A percentile compares a stretch with the other conserved stretches of the same genome.
Conservation (phyloP, 2,888 invertebrate species). For the Metallyticus violacea region DNA sequence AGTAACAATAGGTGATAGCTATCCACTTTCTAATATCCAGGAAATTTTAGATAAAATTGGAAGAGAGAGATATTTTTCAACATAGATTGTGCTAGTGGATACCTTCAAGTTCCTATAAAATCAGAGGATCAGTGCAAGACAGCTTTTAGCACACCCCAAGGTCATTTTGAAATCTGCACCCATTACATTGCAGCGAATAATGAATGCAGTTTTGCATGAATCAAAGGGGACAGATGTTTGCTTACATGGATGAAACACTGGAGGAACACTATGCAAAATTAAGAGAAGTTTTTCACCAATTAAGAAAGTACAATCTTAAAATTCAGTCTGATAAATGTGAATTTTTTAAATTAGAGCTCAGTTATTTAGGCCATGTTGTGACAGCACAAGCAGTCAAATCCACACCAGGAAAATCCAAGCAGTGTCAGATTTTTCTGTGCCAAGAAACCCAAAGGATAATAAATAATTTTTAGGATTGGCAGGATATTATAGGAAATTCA, state of each 20-base stretch:
- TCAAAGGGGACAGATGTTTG: conserved; percentile 36
- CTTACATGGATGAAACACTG: conserved; percentile 30
- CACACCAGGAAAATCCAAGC: too few relatives aligned
- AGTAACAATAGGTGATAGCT: too few relatives aligned
- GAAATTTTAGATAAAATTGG: too few relatives aligned
- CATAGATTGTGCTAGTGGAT: conserved; percentile 40
- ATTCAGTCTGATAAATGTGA: neutral
- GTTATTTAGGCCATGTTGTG: conserved; percentile 43
- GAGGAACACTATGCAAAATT: neutral
- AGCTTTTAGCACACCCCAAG: neutral
- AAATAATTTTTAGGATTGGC: too few relatives aligned
- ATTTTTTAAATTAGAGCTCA: conserved; percentile 28
- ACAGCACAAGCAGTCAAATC: neutral
- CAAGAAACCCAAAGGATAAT: neutral
- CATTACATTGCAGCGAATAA: conserved; percentile 41
- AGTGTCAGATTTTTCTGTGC: neutral
- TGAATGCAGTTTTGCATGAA: conserved; percentile 39
- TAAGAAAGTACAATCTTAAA: too few relatives aligned
- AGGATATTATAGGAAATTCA: too few relatives aligned
- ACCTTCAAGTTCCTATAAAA: too few relatives aligned
- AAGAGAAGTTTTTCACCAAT: too few relatives aligned
- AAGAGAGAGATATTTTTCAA: conserved; percentile 39
- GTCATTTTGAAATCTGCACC: conserved; percentile 36
- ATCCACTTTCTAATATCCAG: too few relatives aligned
- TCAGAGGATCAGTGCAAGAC: conserved; percentile 29